Percentiles rank a stretch among this genome's conserved stretches.
Conservation (phyloP, 2,888 invertebrate species). For the Mycalesis mineus region DNA sequence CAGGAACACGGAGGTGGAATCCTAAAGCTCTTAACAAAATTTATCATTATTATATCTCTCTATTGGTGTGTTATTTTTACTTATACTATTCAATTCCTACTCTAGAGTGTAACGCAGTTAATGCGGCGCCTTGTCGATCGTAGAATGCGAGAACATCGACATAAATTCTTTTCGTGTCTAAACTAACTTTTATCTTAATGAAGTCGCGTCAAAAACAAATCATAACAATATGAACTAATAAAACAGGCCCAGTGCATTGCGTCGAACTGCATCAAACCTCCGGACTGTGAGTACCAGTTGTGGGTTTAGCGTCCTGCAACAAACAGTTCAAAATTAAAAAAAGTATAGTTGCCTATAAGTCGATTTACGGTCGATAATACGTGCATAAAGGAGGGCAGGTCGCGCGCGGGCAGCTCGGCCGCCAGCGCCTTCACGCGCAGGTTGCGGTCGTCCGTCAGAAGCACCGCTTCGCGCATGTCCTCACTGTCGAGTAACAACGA, state of each 20-base stretch:
- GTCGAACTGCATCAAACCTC: conserved; percentile 17
- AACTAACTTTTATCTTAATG: conserved; percentile 21
- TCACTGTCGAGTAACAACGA: too few relatives aligned
- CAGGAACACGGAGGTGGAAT: conserved; percentile 64
- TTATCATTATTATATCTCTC: conserved; percentile 51
- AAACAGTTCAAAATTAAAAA: neutral
- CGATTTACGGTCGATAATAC: too few relatives aligned
- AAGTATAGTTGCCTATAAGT: too few relatives aligned
- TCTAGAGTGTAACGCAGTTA: conserved; percentile 54
- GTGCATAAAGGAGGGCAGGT: conserved; percentile 90
- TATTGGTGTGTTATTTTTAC: conserved; percentile 70
- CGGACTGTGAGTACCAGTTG: conserved; percentile 10
- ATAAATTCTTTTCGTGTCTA: conserved; percentile 17
- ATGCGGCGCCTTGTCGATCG: conserved; percentile 19
- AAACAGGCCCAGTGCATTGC: neutral
- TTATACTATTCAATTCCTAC: conserved; percentile 75
- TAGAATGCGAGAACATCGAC: conserved; percentile 4
- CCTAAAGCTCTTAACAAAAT: conserved; percentile 66
- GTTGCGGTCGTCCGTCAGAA: conserved; percentile 97
- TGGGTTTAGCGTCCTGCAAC: conserved; percentile 20
- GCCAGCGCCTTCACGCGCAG: conserved; percentile 95
- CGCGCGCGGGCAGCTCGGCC: conserved; percentile 93
- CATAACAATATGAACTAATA: conserved; percentile 11
- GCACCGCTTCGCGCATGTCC: too few relatives aligned
- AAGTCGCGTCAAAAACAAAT: conserved; percentile 22